A percentile compares a stretch with the other conserved stretches of the same genome.
Evolutionary conservation across 2,888 invertebrate species (phyloP).

Genomic region (Acleris sparsana): DNA sequence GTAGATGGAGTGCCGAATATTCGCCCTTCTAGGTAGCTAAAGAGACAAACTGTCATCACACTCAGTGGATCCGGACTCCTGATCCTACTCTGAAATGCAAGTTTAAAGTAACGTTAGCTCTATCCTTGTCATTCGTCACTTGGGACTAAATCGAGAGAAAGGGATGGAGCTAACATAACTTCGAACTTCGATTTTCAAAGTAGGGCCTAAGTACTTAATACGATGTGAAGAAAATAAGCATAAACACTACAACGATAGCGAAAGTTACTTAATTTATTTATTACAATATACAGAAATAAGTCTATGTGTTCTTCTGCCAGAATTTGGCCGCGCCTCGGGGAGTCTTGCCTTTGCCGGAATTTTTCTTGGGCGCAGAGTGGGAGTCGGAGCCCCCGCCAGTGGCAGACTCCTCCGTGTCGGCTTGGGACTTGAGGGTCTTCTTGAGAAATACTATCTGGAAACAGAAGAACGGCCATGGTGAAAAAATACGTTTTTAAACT

Average conservation of each 20-base stretch:
- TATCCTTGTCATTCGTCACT: too few relatives aligned
- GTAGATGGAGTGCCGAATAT: too few relatives aligned
- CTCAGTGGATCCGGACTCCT: too few relatives aligned
- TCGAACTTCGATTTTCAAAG: too few relatives aligned
- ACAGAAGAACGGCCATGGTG: neutral
- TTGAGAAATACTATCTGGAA: constrained; percentile 92
- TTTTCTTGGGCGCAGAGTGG: constrained; percentile 86
- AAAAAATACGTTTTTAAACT: neutral
- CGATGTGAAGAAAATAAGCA: neutral
- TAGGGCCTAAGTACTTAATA: neutral
- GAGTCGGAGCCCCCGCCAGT: constrained; percentile 85
- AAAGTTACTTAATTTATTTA: constrained; percentile 25
- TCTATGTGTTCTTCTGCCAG: constrained; percentile 84
- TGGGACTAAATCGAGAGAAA: too few relatives aligned
- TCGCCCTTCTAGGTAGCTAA: too few relatives aligned
- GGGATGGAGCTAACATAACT: too few relatives aligned
- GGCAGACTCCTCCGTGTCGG: constrained; percentile 94
- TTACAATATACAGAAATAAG: constrained; percentile 29
- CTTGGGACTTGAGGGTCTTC: constrained; percentile 93
- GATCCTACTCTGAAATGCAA: too few relatives aligned
- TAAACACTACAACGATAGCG: constrained; percentile 12
- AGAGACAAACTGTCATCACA: too few relatives aligned
- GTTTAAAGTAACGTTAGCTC: too few relatives aligned
- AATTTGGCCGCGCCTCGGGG: constrained; percentile 87
- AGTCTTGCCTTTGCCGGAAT: constrained; percentile 89